These are phyloP conservation scores for Bombus difficillimus DNA, from an alignment of 1,140 invertebrate species.

Conservation along the genomic window DNA sequence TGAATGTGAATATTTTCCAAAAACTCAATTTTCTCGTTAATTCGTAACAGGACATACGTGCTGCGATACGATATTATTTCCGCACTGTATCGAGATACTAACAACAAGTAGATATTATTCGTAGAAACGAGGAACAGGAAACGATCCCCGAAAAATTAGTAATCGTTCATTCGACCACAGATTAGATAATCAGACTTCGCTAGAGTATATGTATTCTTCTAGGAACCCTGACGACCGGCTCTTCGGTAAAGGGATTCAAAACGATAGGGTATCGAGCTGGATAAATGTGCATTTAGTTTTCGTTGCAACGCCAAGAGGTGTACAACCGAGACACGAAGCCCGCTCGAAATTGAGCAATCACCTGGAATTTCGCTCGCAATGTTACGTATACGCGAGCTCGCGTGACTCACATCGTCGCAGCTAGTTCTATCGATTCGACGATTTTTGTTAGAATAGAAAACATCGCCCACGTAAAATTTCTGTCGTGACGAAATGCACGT, in stretches of 20 bases:
- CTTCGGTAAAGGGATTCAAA: too few species aligned
- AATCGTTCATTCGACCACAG: not conserved
- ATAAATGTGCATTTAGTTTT: not conserved
- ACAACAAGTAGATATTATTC: not conserved
- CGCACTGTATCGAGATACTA: not conserved
- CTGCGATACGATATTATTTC: not conserved
- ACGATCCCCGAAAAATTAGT: not conserved
- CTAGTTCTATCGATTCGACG: conserved; percentile 38
- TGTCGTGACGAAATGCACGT: conserved; percentile 16
- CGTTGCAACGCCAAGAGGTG: not conserved
- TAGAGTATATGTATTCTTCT: not conserved
- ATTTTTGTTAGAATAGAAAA: conserved; percentile 49
- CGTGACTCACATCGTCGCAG: conserved; percentile 59
- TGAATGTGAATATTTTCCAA: too few species aligned
- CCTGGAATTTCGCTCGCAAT: conserved; percentile 48
- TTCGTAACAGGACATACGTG: not conserved
- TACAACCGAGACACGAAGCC: conserved; percentile 29
- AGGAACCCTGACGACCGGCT: not conserved
- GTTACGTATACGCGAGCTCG: conserved; percentile 44
- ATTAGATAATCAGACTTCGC: too few species aligned
- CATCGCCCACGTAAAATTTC: conserved; percentile 44
- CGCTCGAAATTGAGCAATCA: conserved; percentile 62
- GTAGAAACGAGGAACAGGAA: not conserved
- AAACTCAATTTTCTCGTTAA: not conserved
- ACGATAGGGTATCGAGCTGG: not conserved